Conservation (phyloP, 92 coral and sea anemone genomes). For the Parazoanthus darwini region DNA sequence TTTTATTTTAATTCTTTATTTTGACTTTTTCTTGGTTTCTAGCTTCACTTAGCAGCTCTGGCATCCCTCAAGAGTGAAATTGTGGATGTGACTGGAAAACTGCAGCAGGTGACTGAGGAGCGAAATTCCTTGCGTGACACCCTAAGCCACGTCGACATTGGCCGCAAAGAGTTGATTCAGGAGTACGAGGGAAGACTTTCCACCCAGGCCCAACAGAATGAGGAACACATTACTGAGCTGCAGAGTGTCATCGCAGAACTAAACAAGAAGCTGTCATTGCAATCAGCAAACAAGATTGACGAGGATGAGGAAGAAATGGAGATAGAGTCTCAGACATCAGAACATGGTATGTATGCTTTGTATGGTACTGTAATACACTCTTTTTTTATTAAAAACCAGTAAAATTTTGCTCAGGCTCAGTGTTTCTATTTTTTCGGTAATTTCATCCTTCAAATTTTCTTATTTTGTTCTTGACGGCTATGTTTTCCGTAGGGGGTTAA, state of each 20-base stretch:
- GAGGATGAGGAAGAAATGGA: constrained; percentile 85
- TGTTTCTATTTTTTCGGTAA: no score
- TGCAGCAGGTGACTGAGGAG: constrained; percentile 88
- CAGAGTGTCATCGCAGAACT: constrained; percentile 98
- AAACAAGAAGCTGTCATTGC: constrained; percentile 76
- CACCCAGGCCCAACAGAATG: constrained; percentile 88
- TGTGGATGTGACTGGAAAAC: constrained; percentile 79
- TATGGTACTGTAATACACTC: no score
- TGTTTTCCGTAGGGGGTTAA: no score
- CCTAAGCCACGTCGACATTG: constrained; percentile 61
- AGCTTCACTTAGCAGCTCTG: constrained; percentile 95
- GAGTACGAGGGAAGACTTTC: constrained; percentile 84
- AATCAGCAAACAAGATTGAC: constrained; percentile 85
- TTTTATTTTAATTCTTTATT: neutral
- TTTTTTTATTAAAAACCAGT: no score
- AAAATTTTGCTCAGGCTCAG: no score
- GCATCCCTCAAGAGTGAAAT: constrained; percentile 95
- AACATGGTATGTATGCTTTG: constrained; percentile 61
- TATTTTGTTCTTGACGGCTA: no score
- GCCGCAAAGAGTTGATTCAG: constrained; percentile 78
- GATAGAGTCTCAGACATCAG: constrained; percentile 90
- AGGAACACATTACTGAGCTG: constrained; percentile 88
- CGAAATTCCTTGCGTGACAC: constrained; percentile 71
- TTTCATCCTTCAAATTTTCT: no score
- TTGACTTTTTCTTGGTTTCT: constrained; percentile 9